Conservation (phyloP, 2,113 vertebrate genomes). For the Phaethornis superciliosus region DNA sequence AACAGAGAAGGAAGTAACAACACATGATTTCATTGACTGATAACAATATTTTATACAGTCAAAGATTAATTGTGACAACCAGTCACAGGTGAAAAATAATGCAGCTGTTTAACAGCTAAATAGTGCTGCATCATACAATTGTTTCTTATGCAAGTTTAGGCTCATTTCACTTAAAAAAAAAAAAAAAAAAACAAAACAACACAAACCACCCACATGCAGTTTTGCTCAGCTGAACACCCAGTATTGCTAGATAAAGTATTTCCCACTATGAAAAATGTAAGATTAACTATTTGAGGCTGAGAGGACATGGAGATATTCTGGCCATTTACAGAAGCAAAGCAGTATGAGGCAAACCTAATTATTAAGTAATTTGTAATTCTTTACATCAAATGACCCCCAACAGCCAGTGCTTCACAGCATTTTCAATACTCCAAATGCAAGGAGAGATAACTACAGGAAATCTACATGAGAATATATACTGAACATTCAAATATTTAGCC, state of each 20-base stretch:
- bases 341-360: neutral
- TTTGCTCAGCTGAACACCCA: neutral
- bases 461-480: neutral
- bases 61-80: neutral
- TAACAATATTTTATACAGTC: neutral
- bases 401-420: neutral
- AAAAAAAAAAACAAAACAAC: neutral
- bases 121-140: neutral
- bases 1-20: neutral
- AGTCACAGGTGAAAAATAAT: neutral
- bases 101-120: neutral
- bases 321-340: neutral
- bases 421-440: neutral
- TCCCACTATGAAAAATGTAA: neutral
- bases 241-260: neutral
- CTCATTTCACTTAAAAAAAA: neutral
- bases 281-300: neutral
- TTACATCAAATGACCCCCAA: neutral
- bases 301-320: neutral
- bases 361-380: neutral
- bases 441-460: neutral
- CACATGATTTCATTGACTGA: neutral
- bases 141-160: neutral
- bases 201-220: neutral
- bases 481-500: neutral